These are phyloP conservation scores for Hydra vulgaris DNA, from an alignment of 30 jellyfish, hydroid and myxozoan species.

Conservation along the genomic window DNA sequence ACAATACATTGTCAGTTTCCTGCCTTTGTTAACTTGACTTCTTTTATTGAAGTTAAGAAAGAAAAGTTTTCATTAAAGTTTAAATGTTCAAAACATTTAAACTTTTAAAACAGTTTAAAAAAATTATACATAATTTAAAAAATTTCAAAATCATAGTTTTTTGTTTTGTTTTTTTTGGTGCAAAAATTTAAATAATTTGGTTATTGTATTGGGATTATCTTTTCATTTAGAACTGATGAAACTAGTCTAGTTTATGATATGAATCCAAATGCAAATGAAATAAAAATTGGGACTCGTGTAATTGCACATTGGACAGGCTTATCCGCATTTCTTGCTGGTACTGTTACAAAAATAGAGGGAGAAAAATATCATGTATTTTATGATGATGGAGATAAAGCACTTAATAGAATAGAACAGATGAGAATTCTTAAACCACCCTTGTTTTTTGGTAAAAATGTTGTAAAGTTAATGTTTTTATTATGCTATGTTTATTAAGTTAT, in stretches of 20 bases:
- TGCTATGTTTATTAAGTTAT: not conserved
- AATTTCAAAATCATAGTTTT: too few relatives aligned
- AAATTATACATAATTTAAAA: too few relatives aligned
- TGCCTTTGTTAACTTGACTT: too few relatives aligned
- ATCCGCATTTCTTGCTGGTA: constrained; percentile 84
- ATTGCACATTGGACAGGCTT: constrained; percentile 98
- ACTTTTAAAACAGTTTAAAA: too few relatives aligned
- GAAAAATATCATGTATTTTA: constrained; percentile 62
- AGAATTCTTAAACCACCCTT: constrained; percentile 93
- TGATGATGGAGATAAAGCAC: constrained; percentile 91
- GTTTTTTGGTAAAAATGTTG: constrained; percentile 63
- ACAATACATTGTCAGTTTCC: too few relatives aligned
- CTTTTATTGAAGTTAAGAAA: too few relatives aligned
- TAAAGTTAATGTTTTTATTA: too few relatives aligned
- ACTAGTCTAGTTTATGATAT: constrained; percentile 71
- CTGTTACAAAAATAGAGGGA: constrained; percentile 61
- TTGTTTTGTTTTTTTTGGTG: too few relatives aligned
- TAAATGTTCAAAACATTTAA: too few relatives aligned
- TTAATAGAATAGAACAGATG: constrained; percentile 73
- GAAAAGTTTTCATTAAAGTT: too few relatives aligned
- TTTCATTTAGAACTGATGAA: constrained; percentile 40
- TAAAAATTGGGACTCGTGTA: constrained; percentile 77
- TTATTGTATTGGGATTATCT: too few relatives aligned
- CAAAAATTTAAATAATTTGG: too few relatives aligned
- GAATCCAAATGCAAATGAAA: constrained; percentile 88